Evolutionary conservation across 2,113 vertebrate species (phyloP).

Genomic region (Equus quagga): DNA sequence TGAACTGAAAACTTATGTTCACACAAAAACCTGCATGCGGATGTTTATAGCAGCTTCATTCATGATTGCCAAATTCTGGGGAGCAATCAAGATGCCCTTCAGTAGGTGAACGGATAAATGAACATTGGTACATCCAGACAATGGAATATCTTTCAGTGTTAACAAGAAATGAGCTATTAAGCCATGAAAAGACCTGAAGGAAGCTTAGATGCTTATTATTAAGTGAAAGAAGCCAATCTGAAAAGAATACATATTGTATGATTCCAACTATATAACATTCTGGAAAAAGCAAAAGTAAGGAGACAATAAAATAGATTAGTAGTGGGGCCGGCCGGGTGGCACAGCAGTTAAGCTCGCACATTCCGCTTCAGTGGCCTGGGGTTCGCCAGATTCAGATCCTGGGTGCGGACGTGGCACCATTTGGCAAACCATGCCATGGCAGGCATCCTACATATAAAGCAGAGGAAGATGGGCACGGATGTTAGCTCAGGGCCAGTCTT

Average conservation of each 20-base stretch:
- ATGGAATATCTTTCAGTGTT: not conserved
- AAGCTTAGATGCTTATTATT: no score
- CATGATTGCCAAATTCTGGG: not conserved
- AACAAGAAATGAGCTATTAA: not conserved
- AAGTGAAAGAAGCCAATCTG: not conserved
- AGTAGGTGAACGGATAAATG: not conserved
- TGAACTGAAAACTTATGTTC: not conserved
- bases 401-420: no score
- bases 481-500: no score
- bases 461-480: no score
- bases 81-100: not conserved
- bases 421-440: no score
- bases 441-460: no score
- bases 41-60: not conserved
- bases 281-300: not conserved
- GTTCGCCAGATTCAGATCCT: no score
- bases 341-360: no score
- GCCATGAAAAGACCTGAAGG: not conserved
- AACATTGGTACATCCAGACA: not conserved
- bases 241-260: not conserved
- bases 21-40: not conserved
- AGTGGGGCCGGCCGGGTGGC: not conserved
- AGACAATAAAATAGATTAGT: not conserved
- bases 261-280: not conserved
- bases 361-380: no score